Evolutionary conservation across 2,888 invertebrate species (phyloP), one percentile per base, ranked within the genome.

Genomic region (Phalangium opilio): DNA sequence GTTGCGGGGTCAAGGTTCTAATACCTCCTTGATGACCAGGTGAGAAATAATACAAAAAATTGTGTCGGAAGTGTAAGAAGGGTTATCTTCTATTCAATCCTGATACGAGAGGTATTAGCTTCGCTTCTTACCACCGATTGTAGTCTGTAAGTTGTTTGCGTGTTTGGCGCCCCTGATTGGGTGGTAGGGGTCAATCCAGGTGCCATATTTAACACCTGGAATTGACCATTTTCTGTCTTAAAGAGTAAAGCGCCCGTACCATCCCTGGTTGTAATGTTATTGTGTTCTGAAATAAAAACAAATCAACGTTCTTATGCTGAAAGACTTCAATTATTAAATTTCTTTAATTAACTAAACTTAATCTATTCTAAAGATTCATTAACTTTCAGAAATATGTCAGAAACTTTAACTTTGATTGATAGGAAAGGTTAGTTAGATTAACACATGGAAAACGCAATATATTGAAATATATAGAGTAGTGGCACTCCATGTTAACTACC

Each of bases 211-310:
- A 93, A 73, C 67, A 93, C 74, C 70, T 93, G 90, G 70, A 83
- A 85, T 69, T 89, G 87, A 64, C 93, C 93, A 74, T 85, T 90
- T 73, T 93, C 93, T 64, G 91, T 93, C 75, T 90, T 91, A 68
- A 93, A 75, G 66, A 93, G 76, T 67, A 93, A 75, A 67, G 89
- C 84, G 53, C 81, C 80, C 83, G 85, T 68, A 86, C 83, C 66
- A 84, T 82, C 21, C 70, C 70, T 58, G 83, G 79, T 71, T 83
- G 86, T 58, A 85, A 75, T 65, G 81, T 80, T 69, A 83, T 83
- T 2, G 54, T 50, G 50, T 54, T 48, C 58, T 58, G 15, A 39
- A 49, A 38, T 17, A n/a, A 43, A 43, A 33, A 42, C 7, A 41
- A 41, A 15, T 41, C 20, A 20, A 42, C 15, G 14, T 41, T 11